Percentiles rank a stretch among this genome's conserved stretches.
Evolutionary conservation across 2,113 vertebrate species (phyloP).

Genomic region (Litocranius walleri): DNA sequence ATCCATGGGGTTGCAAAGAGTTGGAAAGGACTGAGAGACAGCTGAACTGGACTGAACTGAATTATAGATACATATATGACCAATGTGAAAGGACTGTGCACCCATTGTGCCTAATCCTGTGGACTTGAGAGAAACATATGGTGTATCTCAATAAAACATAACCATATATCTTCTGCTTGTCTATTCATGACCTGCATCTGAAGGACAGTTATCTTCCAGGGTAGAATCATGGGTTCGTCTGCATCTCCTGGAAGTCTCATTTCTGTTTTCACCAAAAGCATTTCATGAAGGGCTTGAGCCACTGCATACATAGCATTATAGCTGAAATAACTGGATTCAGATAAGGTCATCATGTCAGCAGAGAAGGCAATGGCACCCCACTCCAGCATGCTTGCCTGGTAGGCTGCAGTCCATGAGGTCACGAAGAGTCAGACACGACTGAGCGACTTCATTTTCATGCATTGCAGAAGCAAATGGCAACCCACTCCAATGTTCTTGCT

Average conservation of each 20-base stretch:
- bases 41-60: too few species aligned
- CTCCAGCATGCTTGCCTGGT: too few species aligned
- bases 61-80: neutral
- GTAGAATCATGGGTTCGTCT: neutral
- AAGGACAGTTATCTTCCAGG: neutral
- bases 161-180: neutral
- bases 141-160: neutral
- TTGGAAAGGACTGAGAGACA: too few species aligned
- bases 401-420: too few species aligned
- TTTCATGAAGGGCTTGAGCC: neutral
- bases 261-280: neutral
- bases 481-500: too few species aligned
- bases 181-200: neutral
- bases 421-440: too few species aligned
- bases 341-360: neutral
- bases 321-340: neutral
- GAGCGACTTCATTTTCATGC: too few species aligned
- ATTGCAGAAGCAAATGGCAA: too few species aligned
- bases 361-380: neutral
- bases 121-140: neutral
- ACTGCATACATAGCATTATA: neutral
- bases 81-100: too few species aligned
- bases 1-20: too few species aligned
- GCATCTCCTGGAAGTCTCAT: neutral
- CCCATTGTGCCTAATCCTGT: neutral